These are phyloP conservation scores for Cerastis rubricosa DNA, from an alignment of 2,888 invertebrate genomes.

Conservation along the genomic window DNA sequence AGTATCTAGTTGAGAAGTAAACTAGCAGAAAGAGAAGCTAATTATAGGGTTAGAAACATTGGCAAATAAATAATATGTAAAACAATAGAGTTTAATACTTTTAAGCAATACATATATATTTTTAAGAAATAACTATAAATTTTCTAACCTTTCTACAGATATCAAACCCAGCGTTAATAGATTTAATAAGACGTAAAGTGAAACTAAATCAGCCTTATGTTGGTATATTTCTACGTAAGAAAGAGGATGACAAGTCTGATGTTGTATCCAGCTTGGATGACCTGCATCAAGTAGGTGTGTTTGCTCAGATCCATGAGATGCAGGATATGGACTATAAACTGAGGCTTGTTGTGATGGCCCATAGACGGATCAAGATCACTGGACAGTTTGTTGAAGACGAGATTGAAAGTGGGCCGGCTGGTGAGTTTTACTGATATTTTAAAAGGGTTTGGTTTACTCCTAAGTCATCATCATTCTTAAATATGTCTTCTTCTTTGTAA, in stretches of 20 bases:
- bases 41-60: not conserved
- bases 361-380: slow-evolving; percentile 95
- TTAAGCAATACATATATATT: too few relatives aligned
- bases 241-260: slow-evolving; percentile 97
- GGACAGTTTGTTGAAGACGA: slow-evolving; percentile 95
- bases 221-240: slow-evolving; percentile 98
- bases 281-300: slow-evolving; percentile 97
- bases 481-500: not conserved
- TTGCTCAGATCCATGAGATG: slow-evolving; percentile 99
- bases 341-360: slow-evolving; percentile 98
- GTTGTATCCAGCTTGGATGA: slow-evolving; percentile 96
- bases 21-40: not conserved
- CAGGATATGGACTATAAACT: slow-evolving; percentile 98
- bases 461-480: not conserved
- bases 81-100: not conserved
- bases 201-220: slow-evolving; percentile 99
- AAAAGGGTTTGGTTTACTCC: not conserved
- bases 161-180: slow-evolving; percentile 96
- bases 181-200: slow-evolving; percentile 97
- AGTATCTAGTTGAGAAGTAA: not conserved
- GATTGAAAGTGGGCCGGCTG: slow-evolving; percentile 91
- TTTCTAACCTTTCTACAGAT: slow-evolving; percentile 89
- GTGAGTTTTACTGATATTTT: slow-evolving; percentile 69
- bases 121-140: not conserved
- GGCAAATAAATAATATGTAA: too few relatives aligned